Evolutionary conservation across 2,888 invertebrate species (phyloP).

Genomic region (Drosophila barbarae): DNA sequence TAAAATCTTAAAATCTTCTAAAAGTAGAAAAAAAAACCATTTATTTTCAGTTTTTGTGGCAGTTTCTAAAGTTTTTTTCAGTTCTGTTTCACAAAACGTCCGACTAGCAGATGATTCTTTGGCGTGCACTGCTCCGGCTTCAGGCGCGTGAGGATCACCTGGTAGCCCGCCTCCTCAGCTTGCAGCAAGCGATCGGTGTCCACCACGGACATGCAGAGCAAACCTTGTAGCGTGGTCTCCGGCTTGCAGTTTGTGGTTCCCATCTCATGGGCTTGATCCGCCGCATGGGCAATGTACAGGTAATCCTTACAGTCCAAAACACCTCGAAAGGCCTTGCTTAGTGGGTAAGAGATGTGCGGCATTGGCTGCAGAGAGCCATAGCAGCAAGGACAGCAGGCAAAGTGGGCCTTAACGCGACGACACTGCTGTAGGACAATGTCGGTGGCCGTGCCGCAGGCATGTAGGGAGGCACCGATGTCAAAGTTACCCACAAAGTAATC

Average conservation of each 20-base stretch:
- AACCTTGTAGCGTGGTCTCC: conserved; percentile 84
- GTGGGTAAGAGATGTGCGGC: conserved; percentile 88
- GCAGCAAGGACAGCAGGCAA: conserved; percentile 96
- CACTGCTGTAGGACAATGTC: conserved; percentile 94
- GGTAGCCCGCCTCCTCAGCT: conserved; percentile 88
- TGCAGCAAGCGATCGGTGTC: conserved; percentile 91
- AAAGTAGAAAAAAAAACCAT: conserved; percentile 12
- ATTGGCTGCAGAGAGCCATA: conserved; percentile 93
- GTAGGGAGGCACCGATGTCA: conserved; percentile 92
- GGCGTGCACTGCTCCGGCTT: conserved; percentile 92
- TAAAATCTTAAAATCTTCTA: not conserved
- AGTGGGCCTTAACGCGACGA: conserved; percentile 86
- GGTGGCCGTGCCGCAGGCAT: conserved; percentile 97
- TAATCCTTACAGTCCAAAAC: conserved; percentile 83
- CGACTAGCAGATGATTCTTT: conserved; percentile 84
- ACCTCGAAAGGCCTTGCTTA: conserved; percentile 84
- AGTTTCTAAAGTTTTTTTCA: conserved; percentile 27
- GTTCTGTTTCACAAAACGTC: conserved; percentile 54
- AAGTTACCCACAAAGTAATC: conserved; percentile 91
- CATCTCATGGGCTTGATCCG: conserved; percentile 92
- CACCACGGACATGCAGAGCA: conserved; percentile 91
- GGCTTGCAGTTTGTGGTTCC: conserved; percentile 77
- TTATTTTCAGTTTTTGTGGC: conserved; percentile 35
- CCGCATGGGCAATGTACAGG: conserved; percentile 90
- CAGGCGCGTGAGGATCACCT: conserved; percentile 87